Conservation (phyloP, 2,888 invertebrate genomes). For the Tholera decimalis region DNA sequence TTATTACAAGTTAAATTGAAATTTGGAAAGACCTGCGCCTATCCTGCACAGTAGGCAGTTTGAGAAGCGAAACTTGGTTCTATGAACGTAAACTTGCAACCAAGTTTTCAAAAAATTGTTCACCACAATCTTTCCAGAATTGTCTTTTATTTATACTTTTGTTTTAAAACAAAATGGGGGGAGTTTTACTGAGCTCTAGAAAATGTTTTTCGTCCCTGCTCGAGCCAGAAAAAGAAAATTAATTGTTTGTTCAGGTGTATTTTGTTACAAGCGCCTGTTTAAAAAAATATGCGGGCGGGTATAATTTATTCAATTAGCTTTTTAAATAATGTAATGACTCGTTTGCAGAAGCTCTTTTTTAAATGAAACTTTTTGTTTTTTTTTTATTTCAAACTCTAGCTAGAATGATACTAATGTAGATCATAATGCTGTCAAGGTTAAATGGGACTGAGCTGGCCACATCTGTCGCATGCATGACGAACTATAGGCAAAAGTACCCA, state of each 20-base stretch:
- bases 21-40: constrained; percentile 77
- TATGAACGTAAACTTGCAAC: constrained; percentile 59
- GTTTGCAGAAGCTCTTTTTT: background rate
- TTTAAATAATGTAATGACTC: constrained; percentile 22
- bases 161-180: constrained; percentile 43
- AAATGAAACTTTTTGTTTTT: background rate
- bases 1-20: constrained; percentile 89
- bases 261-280: constrained; percentile 30
- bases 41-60: constrained; percentile 68
- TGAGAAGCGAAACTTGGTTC: constrained; percentile 66
- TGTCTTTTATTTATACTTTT: constrained; percentile 64
- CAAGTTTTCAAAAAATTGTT: constrained; percentile 64
- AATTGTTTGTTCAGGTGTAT: constrained; percentile 37
- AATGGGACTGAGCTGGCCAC: too few species aligned
- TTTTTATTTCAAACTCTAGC: background rate
- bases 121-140: constrained; percentile 62
- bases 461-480: too few species aligned
- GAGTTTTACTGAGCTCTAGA: constrained; percentile 32
- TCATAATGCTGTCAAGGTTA: too few species aligned
- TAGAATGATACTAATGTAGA: background rate
- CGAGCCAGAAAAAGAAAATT: constrained; percentile 27
- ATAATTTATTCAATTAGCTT: constrained; percentile 38
- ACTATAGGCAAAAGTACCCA: too few species aligned
- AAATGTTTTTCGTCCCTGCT: constrained; percentile 38
- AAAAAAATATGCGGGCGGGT: constrained; percentile 27